Evolutionary conservation across 2,113 vertebrate species (phyloP).

Genomic region (Tetraodon nigroviridis): DNA sequence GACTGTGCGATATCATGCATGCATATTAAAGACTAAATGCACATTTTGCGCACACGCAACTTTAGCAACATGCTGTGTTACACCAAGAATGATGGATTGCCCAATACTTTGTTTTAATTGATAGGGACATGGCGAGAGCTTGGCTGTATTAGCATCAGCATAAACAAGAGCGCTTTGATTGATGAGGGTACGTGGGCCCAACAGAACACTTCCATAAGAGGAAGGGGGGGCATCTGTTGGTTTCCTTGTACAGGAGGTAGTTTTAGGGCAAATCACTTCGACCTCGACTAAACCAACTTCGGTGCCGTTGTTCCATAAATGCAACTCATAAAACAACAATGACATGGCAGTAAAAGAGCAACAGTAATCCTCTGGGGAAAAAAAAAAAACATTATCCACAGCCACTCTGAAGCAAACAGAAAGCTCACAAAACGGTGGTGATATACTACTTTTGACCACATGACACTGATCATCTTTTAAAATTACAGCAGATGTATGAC

Average conservation of each 20-base stretch:
- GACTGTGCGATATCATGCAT: neutral
- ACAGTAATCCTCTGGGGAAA: constrained; percentile 1
- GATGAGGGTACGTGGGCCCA: constrained; percentile 48
- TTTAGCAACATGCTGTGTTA: constrained; percentile 17
- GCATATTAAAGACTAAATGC: neutral
- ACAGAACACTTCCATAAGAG: constrained; percentile 20
- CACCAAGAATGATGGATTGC: constrained; percentile 59
- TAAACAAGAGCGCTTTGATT: constrained; percentile 56
- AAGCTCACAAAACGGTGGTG: neutral
- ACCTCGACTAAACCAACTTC: neutral
- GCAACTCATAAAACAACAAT: neutral
- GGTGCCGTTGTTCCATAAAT: neutral
- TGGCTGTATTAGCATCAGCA: constrained; percentile 49
- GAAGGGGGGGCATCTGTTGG: constrained; percentile 3
- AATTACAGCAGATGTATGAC: neutral
- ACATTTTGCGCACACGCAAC: neutral
- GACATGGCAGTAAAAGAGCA: neutral
- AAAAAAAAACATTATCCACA: constrained; percentile 1
- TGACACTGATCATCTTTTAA: neutral
- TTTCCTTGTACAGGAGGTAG: neutral
- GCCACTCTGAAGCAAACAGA: neutral
- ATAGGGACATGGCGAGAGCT: constrained; percentile 49
- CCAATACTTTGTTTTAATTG: constrained; percentile 60
- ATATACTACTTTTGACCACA: no score
- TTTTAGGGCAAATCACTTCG: constrained; percentile 1